phyloP scores from a whole-genome alignment of 2,888 invertebrate genomes.

The Leptura quadrifasciata region DNA sequence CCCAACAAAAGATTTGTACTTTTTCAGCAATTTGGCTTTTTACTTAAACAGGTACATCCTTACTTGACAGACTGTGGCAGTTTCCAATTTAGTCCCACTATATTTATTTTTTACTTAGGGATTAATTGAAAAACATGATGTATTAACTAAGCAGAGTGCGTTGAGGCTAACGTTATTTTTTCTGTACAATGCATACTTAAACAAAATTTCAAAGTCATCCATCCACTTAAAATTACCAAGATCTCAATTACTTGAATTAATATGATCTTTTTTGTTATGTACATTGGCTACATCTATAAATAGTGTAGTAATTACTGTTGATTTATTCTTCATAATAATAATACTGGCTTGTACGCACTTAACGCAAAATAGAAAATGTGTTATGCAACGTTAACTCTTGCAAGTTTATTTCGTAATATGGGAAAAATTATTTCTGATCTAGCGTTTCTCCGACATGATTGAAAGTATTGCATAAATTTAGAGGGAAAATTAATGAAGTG shows the following conservation, averaged over 20 bases:
- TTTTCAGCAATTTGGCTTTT: too few species aligned
- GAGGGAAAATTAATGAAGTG: too few species aligned
- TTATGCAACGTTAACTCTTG: constrained; percentile 1
- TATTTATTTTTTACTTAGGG: not conserved
- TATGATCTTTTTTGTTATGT: constrained; percentile 16
- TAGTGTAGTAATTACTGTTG: constrained; percentile 40
- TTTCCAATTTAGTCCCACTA: not conserved
- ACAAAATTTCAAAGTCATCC: constrained; percentile 14
- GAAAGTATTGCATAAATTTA: too few species aligned
- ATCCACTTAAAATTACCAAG: constrained; percentile 4
- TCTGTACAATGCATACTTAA: not conserved
- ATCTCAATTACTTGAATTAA: constrained; percentile 12
- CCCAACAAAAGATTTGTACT: too few species aligned
- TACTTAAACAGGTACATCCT: too few species aligned
- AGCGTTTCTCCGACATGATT: too few species aligned
- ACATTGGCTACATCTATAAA: constrained; percentile 35
- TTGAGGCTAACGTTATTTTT: not conserved
- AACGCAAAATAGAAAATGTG: constrained; percentile 23
- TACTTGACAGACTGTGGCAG: too few species aligned
- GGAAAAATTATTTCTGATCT: too few species aligned
- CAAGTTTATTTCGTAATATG: not conserved
- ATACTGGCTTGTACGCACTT: constrained; percentile 16
- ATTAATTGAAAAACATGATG: not conserved
- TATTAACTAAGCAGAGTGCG: not conserved
- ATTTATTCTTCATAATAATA: constrained; percentile 43